Conservation (phyloP, 2,113 vertebrate genomes). For the Enhydra lutris region DNA sequence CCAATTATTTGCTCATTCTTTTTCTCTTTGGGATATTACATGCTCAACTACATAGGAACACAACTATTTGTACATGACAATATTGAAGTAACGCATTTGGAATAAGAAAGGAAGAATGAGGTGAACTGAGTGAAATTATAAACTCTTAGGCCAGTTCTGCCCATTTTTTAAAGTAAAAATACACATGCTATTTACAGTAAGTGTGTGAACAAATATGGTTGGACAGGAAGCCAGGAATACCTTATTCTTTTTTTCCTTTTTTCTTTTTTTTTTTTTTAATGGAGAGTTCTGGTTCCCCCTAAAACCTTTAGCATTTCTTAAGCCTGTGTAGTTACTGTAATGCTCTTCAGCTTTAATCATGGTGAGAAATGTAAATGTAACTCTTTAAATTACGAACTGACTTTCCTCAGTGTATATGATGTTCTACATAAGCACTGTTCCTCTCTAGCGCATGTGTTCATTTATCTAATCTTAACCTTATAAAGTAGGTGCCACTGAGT, state of each 20-base stretch:
- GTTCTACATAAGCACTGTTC: neutral
- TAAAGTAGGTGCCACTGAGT: neutral
- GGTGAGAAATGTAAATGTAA: slow-evolving; percentile 4
- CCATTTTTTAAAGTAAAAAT: neutral
- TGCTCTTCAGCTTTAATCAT: neutral
- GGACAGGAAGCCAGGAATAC: neutral
- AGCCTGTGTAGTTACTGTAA: neutral
- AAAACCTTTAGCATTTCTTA: neutral
- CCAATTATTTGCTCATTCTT: neutral
- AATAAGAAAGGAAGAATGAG: neutral
- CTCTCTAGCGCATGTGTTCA: neutral
- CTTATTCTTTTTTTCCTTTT: no score
- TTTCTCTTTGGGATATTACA: slow-evolving; percentile 1
- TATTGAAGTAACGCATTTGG: neutral
- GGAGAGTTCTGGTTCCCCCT: neutral
- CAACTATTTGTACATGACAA: neutral
- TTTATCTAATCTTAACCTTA: neutral
- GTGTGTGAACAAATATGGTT: neutral
- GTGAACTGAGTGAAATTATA: neutral
- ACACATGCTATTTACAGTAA: neutral
- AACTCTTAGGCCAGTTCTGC: neutral
- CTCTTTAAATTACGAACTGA: neutral
- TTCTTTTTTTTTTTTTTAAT: neutral
- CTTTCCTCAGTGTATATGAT: neutral
- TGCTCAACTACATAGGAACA: neutral